Evolutionary conservation across 2,113 vertebrate genomes (phyloP).

Genomic region (Diadophis punctatus): DNA sequence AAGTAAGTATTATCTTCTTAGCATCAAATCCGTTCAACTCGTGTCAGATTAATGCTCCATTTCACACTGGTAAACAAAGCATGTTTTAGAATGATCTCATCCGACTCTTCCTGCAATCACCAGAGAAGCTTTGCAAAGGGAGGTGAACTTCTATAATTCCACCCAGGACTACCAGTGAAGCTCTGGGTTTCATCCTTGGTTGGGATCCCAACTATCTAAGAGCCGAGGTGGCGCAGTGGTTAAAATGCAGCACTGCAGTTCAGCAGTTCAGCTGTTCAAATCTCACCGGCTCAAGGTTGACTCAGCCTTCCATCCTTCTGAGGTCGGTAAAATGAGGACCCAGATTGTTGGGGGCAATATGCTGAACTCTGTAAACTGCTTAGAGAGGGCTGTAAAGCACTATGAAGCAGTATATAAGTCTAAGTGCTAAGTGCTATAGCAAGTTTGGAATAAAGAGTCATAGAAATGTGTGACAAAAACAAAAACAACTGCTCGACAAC

Average conservation of each 20-base stretch:
- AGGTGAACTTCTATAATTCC: neutral
- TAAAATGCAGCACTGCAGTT: no score
- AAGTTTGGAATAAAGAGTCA: neutral
- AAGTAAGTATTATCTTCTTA: constrained; percentile 59
- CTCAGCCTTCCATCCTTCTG: no score
- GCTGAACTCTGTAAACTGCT: no score
- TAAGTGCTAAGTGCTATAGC: no score
- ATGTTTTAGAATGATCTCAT: constrained; percentile 54
- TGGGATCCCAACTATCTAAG: neutral
- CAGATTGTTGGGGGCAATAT: no score
- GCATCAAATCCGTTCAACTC: constrained; percentile 49
- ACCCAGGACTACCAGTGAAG: neutral
- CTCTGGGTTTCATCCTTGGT: neutral
- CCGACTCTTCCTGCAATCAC: constrained; percentile 36
- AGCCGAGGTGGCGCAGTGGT: no score
- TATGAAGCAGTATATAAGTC: no score
- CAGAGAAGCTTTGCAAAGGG: neutral
- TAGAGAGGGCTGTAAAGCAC: no score
- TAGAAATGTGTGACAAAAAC: neutral
- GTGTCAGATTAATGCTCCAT: constrained; percentile 61
- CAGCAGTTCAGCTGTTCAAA: no score
- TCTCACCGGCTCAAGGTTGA: no score
- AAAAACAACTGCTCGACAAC: neutral
- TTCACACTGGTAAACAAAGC: constrained; percentile 49
- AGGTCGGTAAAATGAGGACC: no score